phyloP scores from a whole-genome alignment of 2,888 invertebrate species.

The Coecobrya sp. region DNA sequence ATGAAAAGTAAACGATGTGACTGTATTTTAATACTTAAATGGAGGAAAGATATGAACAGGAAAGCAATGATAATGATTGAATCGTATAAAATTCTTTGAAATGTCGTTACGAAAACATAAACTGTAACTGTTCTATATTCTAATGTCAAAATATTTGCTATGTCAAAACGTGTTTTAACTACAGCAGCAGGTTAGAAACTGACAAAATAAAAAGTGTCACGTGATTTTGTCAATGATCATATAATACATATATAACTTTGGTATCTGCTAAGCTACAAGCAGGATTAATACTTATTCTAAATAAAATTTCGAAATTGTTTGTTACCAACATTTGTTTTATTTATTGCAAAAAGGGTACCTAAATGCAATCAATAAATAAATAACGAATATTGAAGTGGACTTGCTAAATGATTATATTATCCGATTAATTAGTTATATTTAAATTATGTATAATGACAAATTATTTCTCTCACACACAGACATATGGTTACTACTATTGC shows the following conservation, averaged over 20 bases:
- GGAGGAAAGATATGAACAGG: neutral
- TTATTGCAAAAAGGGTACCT: slow-evolving; percentile 77
- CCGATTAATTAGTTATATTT: neutral
- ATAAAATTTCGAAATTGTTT: neutral
- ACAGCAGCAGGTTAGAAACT: too few relatives aligned
- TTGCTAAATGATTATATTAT: slow-evolving; percentile 67
- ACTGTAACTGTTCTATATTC: too few relatives aligned
- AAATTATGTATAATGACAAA: neutral
- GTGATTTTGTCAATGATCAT: neutral
- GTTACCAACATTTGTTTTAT: slow-evolving; percentile 26
- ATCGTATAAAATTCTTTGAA: neutral
- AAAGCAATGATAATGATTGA: neutral
- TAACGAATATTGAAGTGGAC: slow-evolving; percentile 78
- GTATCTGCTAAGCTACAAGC: neutral
- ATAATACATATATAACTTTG: neutral
- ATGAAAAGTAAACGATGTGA: neutral
- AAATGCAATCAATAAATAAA: slow-evolving; percentile 79
- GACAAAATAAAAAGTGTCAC: neutral
- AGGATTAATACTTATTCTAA: too few relatives aligned
- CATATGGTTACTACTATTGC: neutral
- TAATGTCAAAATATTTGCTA: too few relatives aligned
- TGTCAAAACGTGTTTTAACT: too few relatives aligned
- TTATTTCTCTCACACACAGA: slow-evolving; percentile 15
- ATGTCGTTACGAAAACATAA: neutral
- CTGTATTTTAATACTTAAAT: slow-evolving; percentile 44